Base-by-base conservation (phyloP, 2,113 vertebrate genomes). In the Xenus cinereus region DNA sequence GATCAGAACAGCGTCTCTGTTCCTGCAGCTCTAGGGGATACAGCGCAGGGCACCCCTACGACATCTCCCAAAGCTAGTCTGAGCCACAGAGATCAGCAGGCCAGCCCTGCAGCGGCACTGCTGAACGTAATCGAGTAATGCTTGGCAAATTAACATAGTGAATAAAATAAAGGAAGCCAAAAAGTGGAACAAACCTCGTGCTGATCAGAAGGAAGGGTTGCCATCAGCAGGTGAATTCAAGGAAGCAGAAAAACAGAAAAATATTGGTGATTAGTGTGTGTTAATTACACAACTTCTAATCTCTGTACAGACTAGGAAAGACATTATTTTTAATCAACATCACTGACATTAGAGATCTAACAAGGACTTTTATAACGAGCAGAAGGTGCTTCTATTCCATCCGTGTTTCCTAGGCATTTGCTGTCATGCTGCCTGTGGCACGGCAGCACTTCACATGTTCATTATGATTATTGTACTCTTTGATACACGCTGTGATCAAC, bases 141-240 rank as follows among this genome's bases (percentile, higher is more conserved):
- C 54, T 4, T 7, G 35, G 57, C 8, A 48, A 68, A 63, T 33
- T 1, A 68, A 59, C 46, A 24, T 1, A 57, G 77, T 9, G 33
- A n/a, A 51, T 39, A 46, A 68, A 62, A 51, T 10, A 45, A 62
- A 94, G 48, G 73, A 96, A 96, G 95, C 16, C 84, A 83, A 98
- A 96, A 97, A 98, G 97, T 93, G 95, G 96, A 94, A 99, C 99
- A 97, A 99, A 99, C 99, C 99, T 99, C 99, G 94, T 99, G 98
- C 99, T 99, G 99, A 97, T 98, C 96, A 97, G 97, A 96, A 96
- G 97, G 96, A 97, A 98, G 97, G 79, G 98, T 98, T 98, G 98
- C 90, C 99, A 98, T 98, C 98, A 97, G 98, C 98, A 97, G 98
- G 97, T 93, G 97, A 84, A 89, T 96, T 97, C 97, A 82, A 95